Evolutionary conservation across 2,797 vertebrate genomes (phyloP).

Genomic region (Oryzias dopingdopingensis): DNA sequence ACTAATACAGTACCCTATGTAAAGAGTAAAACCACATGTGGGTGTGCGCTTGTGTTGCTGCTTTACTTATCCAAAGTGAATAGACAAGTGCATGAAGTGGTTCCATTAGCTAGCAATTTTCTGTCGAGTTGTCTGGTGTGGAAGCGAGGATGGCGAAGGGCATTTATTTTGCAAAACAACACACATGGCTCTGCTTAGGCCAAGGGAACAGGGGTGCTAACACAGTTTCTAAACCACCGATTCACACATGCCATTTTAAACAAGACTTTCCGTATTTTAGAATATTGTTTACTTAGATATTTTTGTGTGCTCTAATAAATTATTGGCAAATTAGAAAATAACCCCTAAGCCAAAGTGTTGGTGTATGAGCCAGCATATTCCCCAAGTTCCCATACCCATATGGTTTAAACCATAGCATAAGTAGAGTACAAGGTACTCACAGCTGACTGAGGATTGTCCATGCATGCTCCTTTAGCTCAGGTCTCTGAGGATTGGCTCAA

Average conservation of each 20-base stretch:
- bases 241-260: slow-evolving; percentile 33
- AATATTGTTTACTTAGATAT: no score
- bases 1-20: slow-evolving; percentile 73
- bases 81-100: slow-evolving; percentile 74
- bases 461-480: slow-evolving; percentile 49
- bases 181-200: slow-evolving; percentile 83
- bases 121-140: slow-evolving; percentile 73
- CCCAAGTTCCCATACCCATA: slow-evolving; percentile 50
- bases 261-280: slow-evolving; percentile 10
- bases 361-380: slow-evolving; percentile 6
- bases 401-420: slow-evolving; percentile 47
- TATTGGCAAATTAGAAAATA: neutral
- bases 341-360: neutral
- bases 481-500: slow-evolving; percentile 60
- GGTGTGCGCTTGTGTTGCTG: slow-evolving; percentile 34
- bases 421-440: slow-evolving; percentile 59
- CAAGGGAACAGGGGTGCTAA: slow-evolving; percentile 48
- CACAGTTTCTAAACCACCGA: slow-evolving; percentile 35
- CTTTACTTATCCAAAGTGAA: slow-evolving; percentile 58
- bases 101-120: slow-evolving; percentile 86
- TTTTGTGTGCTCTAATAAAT: no score
- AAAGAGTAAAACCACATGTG: slow-evolving; percentile 76
- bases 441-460: slow-evolving; percentile 69
- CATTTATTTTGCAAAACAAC: slow-evolving; percentile 67
- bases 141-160: slow-evolving; percentile 69